Percentiles rank a stretch among this genome's conserved stretches.
Evolutionary conservation across 2,113 vertebrate genomes (phyloP).

Genomic region (Oncorhynchus nerka): DNA sequence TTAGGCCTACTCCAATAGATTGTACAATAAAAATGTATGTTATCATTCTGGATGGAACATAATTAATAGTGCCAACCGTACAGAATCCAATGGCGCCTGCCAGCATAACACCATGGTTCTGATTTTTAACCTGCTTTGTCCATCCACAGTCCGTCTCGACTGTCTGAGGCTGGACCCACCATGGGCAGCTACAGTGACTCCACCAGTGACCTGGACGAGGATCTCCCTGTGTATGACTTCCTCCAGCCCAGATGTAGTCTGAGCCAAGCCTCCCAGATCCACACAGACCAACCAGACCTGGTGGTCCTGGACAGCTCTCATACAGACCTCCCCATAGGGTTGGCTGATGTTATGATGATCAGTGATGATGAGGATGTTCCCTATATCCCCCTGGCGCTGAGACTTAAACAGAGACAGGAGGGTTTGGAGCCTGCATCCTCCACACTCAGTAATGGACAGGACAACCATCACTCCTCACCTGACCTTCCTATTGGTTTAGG

Average conservation of each 20-base stretch:
- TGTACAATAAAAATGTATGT: too few species aligned
- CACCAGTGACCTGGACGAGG: slow-evolving; percentile 70
- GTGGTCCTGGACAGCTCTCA: slow-evolving; percentile 28
- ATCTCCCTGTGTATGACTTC: slow-evolving; percentile 74
- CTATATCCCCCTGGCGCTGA: slow-evolving; percentile 67
- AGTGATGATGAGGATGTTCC: slow-evolving; percentile 67
- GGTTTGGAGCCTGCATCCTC: slow-evolving; percentile 10
- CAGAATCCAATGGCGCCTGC: too few species aligned
- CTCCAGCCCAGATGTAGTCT: slow-evolving; percentile 43
- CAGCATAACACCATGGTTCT: too few species aligned
- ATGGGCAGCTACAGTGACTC: slow-evolving; percentile 66
- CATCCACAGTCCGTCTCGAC: neutral
- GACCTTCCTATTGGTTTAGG: neutral
- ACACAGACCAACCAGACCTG: neutral
- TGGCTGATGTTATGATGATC: slow-evolving; percentile 40
- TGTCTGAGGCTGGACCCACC: neutral
- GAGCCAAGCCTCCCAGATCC: slow-evolving; percentile 7
- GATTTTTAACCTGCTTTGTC: too few species aligned
- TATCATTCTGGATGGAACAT: too few species aligned
- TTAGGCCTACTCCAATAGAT: too few species aligned
- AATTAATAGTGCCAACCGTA: too few species aligned
- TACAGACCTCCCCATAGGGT: slow-evolving; percentile 5
- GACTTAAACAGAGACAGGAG: slow-evolving; percentile 64
- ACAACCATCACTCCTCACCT: neutral
- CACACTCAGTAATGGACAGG: slow-evolving; percentile 6